phyloP scores from a whole-genome alignment of 2,888 invertebrate genomes.

The Hirudinaria manillensis region DNA sequence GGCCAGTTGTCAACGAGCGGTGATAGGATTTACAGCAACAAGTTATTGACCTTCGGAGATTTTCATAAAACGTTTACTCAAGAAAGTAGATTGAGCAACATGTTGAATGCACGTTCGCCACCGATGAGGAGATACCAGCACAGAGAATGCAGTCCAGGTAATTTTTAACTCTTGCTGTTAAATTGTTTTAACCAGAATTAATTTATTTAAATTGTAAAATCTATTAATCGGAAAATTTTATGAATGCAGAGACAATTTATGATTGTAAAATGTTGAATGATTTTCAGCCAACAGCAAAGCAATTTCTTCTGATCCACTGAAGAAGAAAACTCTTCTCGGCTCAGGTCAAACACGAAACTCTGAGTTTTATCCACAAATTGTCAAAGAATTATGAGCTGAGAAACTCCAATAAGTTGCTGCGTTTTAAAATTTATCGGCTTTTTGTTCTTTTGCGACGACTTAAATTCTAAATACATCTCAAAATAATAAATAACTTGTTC shows the following conservation, averaged over 20 bases:
- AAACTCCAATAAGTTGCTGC: neutral
- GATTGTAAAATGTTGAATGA: neutral
- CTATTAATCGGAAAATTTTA: neutral
- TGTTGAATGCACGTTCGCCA: neutral
- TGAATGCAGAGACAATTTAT: no score
- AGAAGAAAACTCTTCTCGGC: neutral
- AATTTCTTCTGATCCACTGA: conserved; percentile 10
- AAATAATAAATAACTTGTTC: no score
- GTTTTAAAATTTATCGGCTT: neutral
- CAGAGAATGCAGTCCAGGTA: neutral
- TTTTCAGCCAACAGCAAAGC: conserved; percentile 1
- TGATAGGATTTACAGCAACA: neutral
- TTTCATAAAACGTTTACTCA: neutral
- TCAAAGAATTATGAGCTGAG: neutral
- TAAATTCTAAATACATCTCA: no score
- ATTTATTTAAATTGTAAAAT: neutral
- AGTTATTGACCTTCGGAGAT: neutral
- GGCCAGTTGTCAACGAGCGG: neutral
- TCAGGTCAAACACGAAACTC: neutral
- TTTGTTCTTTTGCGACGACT: neutral
- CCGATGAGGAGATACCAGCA: neutral
- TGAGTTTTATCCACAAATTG: conserved; percentile 7
- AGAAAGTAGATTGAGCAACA: conserved; percentile 7
- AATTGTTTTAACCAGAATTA: neutral
- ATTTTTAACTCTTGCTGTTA: no score